phyloP scores from a whole-genome alignment of 2,113 vertebrate genomes.

The Colius striatus region DNA sequence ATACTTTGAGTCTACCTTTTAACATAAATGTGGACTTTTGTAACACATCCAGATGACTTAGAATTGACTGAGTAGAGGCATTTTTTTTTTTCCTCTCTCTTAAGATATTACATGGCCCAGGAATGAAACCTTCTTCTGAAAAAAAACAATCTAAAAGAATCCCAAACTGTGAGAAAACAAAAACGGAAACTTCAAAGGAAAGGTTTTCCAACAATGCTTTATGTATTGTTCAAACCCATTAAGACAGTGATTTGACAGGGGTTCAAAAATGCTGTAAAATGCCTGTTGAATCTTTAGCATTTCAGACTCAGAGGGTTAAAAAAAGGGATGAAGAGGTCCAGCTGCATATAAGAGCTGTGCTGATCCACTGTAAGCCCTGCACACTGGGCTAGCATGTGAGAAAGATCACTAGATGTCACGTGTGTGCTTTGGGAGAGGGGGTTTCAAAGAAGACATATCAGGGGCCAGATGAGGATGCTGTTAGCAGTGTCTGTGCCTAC shows the following conservation, averaged over 20 bases:
- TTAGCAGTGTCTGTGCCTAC: background rate
- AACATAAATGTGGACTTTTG: background rate
- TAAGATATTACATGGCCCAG: background rate
- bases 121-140: background rate
- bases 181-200: background rate
- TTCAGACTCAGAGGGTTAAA: background rate
- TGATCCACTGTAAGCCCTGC: background rate
- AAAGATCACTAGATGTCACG: accelerated
- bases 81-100: background rate
- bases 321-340: background rate
- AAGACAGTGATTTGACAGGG: background rate
- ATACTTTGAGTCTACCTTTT: background rate
- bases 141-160: background rate
- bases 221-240: background rate
- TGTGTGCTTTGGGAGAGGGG: background rate
- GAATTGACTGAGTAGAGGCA: background rate
- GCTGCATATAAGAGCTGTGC: accelerated
- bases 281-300: background rate
- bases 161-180: background rate
- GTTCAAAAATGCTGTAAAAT: accelerated
- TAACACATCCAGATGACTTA: background rate
- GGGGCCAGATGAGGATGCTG: background rate
- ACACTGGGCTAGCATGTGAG: background rate
- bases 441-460: background rate
- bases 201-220: background rate